phyloP scores from a whole-genome alignment of 2,113 vertebrate genomes.

The Ovibos moschatus region DNA sequence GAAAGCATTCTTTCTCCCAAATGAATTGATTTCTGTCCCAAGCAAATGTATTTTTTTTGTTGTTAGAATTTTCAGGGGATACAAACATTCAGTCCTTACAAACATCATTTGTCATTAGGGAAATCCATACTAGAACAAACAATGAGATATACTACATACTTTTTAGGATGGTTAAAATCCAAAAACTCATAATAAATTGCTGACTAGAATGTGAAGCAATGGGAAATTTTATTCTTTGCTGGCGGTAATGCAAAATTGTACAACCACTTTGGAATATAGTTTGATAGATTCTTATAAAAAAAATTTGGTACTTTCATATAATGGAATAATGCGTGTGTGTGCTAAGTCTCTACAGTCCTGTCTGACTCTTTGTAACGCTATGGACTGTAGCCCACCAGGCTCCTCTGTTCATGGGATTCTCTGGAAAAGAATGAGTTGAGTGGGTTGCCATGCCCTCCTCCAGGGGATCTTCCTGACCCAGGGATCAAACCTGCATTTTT shows the following conservation, averaged over 20 bases:
- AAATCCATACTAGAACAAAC: background rate
- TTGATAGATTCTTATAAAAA: background rate
- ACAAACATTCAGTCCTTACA: background rate
- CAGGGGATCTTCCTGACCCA: background rate
- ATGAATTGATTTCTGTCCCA: conserved; percentile 3
- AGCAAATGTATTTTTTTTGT: background rate
- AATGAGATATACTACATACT: background rate
- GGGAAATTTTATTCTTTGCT: background rate
- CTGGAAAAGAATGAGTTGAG: background rate
- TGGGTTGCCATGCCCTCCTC: background rate
- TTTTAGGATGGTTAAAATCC: background rate
- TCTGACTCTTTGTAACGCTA: background rate
- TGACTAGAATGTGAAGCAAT: background rate
- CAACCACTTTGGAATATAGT: background rate
- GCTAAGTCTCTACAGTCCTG: background rate
- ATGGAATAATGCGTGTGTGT: background rate
- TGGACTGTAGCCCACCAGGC: background rate
- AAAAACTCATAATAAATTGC: background rate
- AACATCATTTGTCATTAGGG: background rate
- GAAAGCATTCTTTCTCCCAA: background rate
- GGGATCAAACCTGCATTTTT: background rate
- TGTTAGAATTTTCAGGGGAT: background rate
- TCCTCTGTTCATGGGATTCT: background rate
- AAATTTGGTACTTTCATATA: background rate
- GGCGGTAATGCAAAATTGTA: background rate